Evolutionary conservation across 2,113 vertebrate species (phyloP).

Genomic region (Tylochromis polylepis): DNA sequence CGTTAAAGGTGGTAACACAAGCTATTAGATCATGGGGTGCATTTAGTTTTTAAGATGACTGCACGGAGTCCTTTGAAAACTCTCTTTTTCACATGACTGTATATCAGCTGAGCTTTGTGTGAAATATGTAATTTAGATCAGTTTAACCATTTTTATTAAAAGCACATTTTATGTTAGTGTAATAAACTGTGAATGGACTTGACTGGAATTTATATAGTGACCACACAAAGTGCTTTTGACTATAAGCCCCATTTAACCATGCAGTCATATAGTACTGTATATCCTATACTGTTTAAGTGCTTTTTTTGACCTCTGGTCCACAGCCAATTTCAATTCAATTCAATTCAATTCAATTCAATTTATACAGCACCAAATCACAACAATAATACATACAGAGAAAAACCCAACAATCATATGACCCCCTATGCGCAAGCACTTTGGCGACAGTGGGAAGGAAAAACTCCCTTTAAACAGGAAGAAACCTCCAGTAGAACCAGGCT

Average conservation of each 20-base stretch:
- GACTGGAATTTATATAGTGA: neutral
- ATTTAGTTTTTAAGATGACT: neutral
- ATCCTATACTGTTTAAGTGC: neutral
- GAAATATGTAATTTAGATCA: neutral
- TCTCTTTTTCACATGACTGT: neutral
- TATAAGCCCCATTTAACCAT: neutral
- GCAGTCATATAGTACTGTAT: neutral
- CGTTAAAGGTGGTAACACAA: neutral
- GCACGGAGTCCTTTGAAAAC: neutral
- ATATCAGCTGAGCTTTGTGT: neutral
- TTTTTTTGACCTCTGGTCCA: neutral
- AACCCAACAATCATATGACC: no score
- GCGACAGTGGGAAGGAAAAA: no score
- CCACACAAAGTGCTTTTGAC: neutral
- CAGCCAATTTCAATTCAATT: neutral
- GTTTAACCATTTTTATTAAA: neutral
- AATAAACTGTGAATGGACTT: neutral
- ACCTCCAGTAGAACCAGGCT: no score
- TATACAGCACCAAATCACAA: no score
- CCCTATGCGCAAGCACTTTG: no score
- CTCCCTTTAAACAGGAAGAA: no score
- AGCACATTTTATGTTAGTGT: neutral
- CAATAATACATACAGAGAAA: no score
- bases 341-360: no score
- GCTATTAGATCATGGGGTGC: neutral